Evolutionary conservation across 2,797 vertebrate species (phyloP).

Genomic region (Siniperca scherzeri): DNA sequence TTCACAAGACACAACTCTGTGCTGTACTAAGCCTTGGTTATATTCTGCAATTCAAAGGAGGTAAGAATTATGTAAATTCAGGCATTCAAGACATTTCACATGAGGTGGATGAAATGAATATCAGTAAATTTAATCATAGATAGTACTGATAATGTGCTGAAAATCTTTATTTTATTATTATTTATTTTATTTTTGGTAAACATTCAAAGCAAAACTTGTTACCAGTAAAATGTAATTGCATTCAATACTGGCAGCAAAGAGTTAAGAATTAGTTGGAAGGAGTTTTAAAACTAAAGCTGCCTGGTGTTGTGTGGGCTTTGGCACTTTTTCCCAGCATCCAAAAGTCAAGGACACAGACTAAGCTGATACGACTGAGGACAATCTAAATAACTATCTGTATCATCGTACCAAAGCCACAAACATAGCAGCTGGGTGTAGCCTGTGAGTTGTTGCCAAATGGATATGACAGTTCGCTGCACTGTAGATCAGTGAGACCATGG

Average conservation of each 20-base stretch:
- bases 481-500: constrained; percentile 87
- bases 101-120: not conserved
- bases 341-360: constrained; percentile 78
- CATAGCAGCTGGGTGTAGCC: constrained; percentile 83
- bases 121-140: not conserved
- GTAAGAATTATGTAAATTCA: not conserved
- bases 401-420: constrained; percentile 65
- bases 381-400: constrained; percentile 76
- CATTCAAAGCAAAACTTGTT: not conserved
- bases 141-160: not conserved
- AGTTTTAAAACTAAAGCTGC: constrained; percentile 58
- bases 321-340: constrained; percentile 65
- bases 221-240: not conserved
- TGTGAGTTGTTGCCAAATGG: constrained; percentile 82
- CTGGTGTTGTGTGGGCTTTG: constrained; percentile 64
- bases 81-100: constrained; percentile 1
- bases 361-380: constrained; percentile 73
- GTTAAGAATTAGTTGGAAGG: constrained; percentile 65
- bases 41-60: constrained; percentile 9
- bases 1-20: constrained; percentile 19
- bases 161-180: not conserved
- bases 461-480: constrained; percentile 77
- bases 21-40: constrained; percentile 18
- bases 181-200: not conserved
- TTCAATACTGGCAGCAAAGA: constrained; percentile 40